Conservation (phyloP, 2,797 vertebrate species). For the Gymnoscopelus braueri region DNA sequence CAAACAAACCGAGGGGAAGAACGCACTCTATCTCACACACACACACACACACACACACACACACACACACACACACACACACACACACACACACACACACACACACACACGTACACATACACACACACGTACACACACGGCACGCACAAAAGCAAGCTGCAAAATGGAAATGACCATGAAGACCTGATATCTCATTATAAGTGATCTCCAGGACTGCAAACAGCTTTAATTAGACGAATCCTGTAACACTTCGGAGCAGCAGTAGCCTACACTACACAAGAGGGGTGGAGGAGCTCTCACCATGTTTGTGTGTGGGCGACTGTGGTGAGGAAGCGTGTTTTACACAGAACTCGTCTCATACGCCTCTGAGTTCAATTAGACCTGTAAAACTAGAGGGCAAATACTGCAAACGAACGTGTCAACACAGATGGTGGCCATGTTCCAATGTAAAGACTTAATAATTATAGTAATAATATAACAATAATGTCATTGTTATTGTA, state of each 20-base stretch:
- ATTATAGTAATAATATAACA: no score
- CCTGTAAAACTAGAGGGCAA: conserved; percentile 48
- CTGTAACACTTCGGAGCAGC: conserved; percentile 71
- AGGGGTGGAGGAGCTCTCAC: conserved; percentile 61
- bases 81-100: conserved; percentile 48
- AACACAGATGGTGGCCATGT: conserved; percentile 11
- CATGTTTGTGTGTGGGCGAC: conserved; percentile 62
- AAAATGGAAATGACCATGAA: conserved; percentile 78
- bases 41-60: conserved; percentile 40
- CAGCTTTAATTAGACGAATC: conserved; percentile 78
- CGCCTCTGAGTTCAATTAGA: conserved; percentile 65
- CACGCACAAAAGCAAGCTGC: conserved; percentile 27
- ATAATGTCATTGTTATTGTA: background rate
- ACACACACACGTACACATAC: conserved; percentile 4
- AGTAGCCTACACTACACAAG: conserved; percentile 26
- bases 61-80: conserved; percentile 33
- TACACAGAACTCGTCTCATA: conserved; percentile 34
- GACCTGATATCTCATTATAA: conserved; percentile 82
- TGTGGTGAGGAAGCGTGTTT: conserved; percentile 60
- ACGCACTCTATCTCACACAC: conserved; percentile 12
- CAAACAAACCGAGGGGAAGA: conserved; percentile 71
- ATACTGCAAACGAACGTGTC: background rate
- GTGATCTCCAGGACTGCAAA: conserved; percentile 75
- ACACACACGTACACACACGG: conserved; percentile 2
- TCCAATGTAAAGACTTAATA: background rate